Base-by-base conservation (phyloP, 2,888 invertebrate genomes). In the Proisotoma minuta region DNA sequence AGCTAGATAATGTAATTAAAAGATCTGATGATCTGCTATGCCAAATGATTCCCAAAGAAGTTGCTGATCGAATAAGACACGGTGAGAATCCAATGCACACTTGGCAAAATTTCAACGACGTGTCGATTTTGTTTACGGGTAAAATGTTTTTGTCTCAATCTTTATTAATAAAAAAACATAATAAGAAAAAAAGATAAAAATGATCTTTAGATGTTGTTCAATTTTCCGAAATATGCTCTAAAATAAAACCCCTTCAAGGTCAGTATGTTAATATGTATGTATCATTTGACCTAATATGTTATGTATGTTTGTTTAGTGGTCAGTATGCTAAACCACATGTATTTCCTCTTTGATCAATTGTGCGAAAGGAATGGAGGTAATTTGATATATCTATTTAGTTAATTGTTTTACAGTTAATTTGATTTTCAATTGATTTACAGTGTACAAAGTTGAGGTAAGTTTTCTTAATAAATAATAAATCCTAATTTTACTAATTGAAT, bases 11-110 rank as follows among this genome's bases (percentile, higher is more conserved):
- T 71, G 97, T 97, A 79, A 96, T 97, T 92, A 87, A 88, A 75
- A 83, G 94, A 66, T 97, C 97, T 0, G 97, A 98, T 77, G 93
- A 95, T 75, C 81, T 98, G 26, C 80, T 98, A 1, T 98, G 98
- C 79, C 97, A 98, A 81, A 97, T 98, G 96, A 96, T 98, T 81
- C 98, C 98, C 28, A 95, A 94, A 77, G 91, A 94, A 77, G 97
- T 98, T 3, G 97, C 97, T 0, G 96, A 96, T 78, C 82, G 95
- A 51, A 81, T 98, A 58, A 80, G 97, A 71, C 87, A 88, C 59
- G 98, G 98, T n/a, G 93, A 92, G 78, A 92, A 91, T 75, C 91
- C 97, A 0, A 93, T 96, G 57, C 93, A 92, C 74, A 97, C 97
- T n/a, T n/a, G n/a, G n/a, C 82, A 97, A 97, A 93, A 92, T 85